Evolutionary conservation across 1,140 invertebrate genomes (phyloP), one percentile per base, ranked within the genome.

Genomic region (Drosophila azteca): DNA sequence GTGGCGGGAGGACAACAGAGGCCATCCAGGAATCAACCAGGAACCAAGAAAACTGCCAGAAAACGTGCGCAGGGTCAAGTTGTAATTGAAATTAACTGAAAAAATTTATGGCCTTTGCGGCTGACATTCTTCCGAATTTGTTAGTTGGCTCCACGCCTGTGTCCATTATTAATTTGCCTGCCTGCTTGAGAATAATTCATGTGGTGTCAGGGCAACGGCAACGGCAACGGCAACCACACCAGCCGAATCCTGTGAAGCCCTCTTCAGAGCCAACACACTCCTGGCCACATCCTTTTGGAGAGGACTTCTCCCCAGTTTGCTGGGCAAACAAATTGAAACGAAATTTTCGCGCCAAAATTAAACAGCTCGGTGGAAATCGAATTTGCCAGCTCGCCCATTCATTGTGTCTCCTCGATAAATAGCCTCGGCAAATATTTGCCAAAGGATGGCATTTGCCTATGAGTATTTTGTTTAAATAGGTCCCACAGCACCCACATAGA

Each of bases 381-480:
- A 74, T 69, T 77, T 66, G 48, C 58, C 59, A 62, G 44, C 60
- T 85, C 35, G 57, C 63, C 15, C 39, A 45, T 59, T 58, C 50
- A 46, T 51, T 51, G 43, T 41, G 45, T 57, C 22, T 55, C 13
- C 54, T 75, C 57, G 71, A 70, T 66, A 66, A 82, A 66, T 65
- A 71, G 79, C 70, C 39, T 24, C 11, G 7, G 54, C 49, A 75
- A 88, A 88, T 88, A 88, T 87, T 87, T 87, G 76, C 75, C 75
- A 79, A 87, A 79, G 83, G 83, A 79, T 88, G 79, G 63, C 83
- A 83, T 73, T 88, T 82, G 76, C 72, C 84, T 73, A 83, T 79
- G 83, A 87, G 83, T 82, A 83, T 71, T 89, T 72, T 88, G 84
- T 88, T 88, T 88, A 89, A 88, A 88, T 88, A 88, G 83, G 83